Percentiles rank a stretch among this genome's conserved stretches.
Evolutionary conservation across 2,888 invertebrate species (phyloP).

Genomic region (Teleogryllus oceanicus): DNA sequence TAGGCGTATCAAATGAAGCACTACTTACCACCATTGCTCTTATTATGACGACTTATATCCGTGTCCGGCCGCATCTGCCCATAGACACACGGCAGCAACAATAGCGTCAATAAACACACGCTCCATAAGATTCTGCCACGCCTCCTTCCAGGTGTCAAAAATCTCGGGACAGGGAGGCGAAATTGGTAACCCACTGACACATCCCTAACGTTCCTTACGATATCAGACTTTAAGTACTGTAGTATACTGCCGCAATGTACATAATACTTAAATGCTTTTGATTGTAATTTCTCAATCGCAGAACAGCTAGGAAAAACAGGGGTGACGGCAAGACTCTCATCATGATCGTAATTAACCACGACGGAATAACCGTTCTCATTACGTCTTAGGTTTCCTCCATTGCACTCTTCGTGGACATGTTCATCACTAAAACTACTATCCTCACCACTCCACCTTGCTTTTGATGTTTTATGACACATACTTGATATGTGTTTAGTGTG

Average conservation of each 20-base stretch:
- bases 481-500: neutral
- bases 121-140: neutral
- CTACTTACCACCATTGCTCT: conserved; percentile 18
- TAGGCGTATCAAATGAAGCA: neutral
- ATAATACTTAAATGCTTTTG: neutral
- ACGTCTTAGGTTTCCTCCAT: too few species aligned
- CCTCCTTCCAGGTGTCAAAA: conserved; percentile 11
- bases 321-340: too few species aligned
- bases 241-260: neutral
- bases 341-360: too few species aligned
- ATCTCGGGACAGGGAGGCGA: neutral
- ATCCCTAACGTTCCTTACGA: neutral
- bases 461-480: neutral
- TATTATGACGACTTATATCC: neutral
- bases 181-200: neutral
- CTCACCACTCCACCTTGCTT: neutral
- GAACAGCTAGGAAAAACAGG: too few species aligned
- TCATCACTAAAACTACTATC: neutral
- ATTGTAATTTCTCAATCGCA: too few species aligned
- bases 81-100: neutral
- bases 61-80: neutral
- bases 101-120: neutral
- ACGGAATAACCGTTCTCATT: too few species aligned
- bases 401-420: neutral
- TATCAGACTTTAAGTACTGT: neutral